These are phyloP conservation scores for Hypotaenidia philippensis DNA, from an alignment of 2,797 vertebrate species.

Conservation along the genomic window DNA sequence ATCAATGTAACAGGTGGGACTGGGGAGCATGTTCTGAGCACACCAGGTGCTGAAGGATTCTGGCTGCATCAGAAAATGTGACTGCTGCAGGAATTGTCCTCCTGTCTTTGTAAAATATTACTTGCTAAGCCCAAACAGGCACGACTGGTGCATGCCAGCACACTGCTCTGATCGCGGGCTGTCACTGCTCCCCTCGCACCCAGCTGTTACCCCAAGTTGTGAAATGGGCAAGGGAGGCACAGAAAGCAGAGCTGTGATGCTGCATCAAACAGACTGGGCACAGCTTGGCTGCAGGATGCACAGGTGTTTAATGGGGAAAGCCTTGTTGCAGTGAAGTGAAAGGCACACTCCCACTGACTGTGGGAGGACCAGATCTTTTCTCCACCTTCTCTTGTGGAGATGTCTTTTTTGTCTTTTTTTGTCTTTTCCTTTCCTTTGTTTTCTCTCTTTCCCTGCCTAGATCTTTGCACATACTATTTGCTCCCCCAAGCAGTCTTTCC, in stretches of 20 bases:
- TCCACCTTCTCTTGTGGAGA: background rate
- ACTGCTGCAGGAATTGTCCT: conserved; percentile 7
- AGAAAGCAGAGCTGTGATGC: background rate
- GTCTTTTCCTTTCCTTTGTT: background rate
- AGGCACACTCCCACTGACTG: background rate
- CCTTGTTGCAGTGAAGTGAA: background rate
- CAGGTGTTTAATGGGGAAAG: background rate
- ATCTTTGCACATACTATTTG: background rate
- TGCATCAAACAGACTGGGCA: background rate
- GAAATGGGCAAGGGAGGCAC: background rate
- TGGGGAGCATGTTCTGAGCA: conserved; percentile 54
- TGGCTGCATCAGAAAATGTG: background rate
- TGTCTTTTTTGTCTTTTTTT: background rate
- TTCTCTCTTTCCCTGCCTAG: background rate
- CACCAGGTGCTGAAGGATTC: conserved; percentile 33
- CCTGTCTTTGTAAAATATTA: background rate
- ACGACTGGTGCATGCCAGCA: background rate
- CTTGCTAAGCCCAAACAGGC: background rate
- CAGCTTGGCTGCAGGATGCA: background rate
- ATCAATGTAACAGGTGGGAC: conserved; percentile 67
- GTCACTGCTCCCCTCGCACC: background rate
- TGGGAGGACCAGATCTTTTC: background rate
- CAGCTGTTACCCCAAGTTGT: background rate
- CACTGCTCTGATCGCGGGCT: rapidly evolving
- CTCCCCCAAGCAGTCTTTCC: background rate